Evolutionary conservation across 2,888 invertebrate species (phyloP), one percentile per base, ranked within the genome.

Genomic region (Graphium colonna): DNA sequence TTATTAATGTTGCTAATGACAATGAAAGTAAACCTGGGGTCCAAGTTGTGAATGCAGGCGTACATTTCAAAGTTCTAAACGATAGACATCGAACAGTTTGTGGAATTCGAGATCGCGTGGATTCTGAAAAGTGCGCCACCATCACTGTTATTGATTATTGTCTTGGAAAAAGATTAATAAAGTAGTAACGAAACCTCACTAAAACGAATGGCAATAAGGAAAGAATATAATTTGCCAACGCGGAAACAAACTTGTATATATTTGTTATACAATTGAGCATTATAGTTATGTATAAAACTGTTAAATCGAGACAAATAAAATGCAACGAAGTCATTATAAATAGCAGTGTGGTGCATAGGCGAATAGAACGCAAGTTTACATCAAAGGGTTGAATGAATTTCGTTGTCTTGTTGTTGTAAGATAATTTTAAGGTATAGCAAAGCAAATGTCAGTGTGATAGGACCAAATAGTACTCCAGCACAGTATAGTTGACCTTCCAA

Each of bases 1-100:
- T 83, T 84, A 76, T 75, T 73, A 77, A 73, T 73, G 79, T 82
- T 81, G 77, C 79, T 81, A 80, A 81, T 79, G 73, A 65, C 69
- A 71, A 75, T 65, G 62, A 63, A 38, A 64, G 63, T 72, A 73
- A 70, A 75, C 75, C 79, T 79, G 80, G 86, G 84, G 87, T 87
- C 87, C 87, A 87, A 87, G 65, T 71, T 76, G 74, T 77, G 71
- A 72, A 73, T 67, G 63, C 69, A 63, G 65, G 65, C 67, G 72
- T 69, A 65, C 64, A 75, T 72, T 73, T 75, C 71, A 67, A 70
- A 73, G 68, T 63, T 46, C 33, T 13, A 28, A 10, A 38, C 26
- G 1, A 12, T 36, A 1, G 18, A 50, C 26, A 53, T 40, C 54
- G 13, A 43, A 28, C 10, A 33, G 9, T 15, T 33, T 18, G 47